phyloP scores from a whole-genome alignment of 53 echinoderm and acorn worm genomes.

The Holothuria scabra region DNA sequence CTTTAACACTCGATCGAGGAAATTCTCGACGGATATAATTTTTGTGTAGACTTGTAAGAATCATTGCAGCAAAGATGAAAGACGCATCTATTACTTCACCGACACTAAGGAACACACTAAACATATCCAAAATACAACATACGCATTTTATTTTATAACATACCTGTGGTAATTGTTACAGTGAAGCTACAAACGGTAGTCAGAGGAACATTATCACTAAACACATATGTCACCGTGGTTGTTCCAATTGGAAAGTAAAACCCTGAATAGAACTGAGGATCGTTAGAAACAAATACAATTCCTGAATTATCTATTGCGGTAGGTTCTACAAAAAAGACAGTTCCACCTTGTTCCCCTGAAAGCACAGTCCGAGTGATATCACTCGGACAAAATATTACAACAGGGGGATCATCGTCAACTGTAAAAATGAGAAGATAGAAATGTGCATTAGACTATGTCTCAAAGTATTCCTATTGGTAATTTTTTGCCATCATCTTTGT shows the following conservation, averaged over 20 bases:
- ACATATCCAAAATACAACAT: too few relatives aligned
- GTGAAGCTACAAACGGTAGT: slow-evolving; percentile 15
- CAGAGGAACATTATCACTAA: slow-evolving; percentile 10
- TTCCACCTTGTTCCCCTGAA: slow-evolving; percentile 1
- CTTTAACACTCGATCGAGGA: too few relatives aligned
- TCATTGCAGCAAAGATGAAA: too few relatives aligned
- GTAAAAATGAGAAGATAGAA: neutral
- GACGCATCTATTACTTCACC: too few relatives aligned
- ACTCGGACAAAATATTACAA: neutral
- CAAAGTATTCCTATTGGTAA: too few relatives aligned
- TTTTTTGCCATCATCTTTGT: too few relatives aligned
- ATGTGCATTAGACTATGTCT: too few relatives aligned
- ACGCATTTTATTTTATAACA: neutral
- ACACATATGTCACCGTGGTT: slow-evolving; percentile 14
- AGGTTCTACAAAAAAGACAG: slow-evolving; percentile 15
- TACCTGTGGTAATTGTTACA: slow-evolving; percentile 28
- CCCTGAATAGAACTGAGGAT: slow-evolving; percentile 16
- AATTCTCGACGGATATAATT: too few relatives aligned
- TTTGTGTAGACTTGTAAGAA: too few relatives aligned
- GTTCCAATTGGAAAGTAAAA: slow-evolving; percentile 31
- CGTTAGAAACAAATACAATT: neutral
- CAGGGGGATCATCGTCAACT: slow-evolving; percentile 16
- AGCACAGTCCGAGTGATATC: slow-evolving; percentile 13
- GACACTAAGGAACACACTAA: too few relatives aligned
- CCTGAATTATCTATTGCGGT: slow-evolving; percentile 34